Evolutionary conservation across 2,797 vertebrate species (phyloP), one percentile per base, ranked within the genome.

Genomic region (Cercopithecus hamlyni): DNA sequence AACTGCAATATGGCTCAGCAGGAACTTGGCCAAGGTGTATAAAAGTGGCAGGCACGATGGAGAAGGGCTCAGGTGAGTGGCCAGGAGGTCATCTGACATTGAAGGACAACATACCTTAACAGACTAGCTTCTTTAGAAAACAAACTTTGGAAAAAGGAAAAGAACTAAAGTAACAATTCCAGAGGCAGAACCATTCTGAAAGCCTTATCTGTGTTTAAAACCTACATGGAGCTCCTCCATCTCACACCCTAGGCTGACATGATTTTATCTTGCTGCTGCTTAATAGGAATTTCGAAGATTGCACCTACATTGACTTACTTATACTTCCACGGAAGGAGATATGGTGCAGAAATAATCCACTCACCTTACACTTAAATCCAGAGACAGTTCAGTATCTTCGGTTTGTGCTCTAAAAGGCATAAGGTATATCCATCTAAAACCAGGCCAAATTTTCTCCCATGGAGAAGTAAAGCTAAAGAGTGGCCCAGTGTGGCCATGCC

Each of bases 401-500:
- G 24, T 70, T 94, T 93, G 30, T 43, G 72, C 57, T 96, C 50
- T n/a, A 61, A 92, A 97, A 96, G 58, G n/a, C 87, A 93, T 79
- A 61, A 97, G 61, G 48, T 76, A 12, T 27, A 45, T 72, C 55
- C 52, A n/a, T 58, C 52, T 82, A 92, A 88, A 95, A 75, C 27
- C 11, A 67, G 52, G 67, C 33, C 15, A 93, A 22, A 85, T 48
- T 90, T n/a, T 90, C 58, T 26, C 30, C 10, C 5, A 39, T 45
- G 45, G 48, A 77, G 45, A 95, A 82, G 39, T 39, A 76, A 94
- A 89, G 33, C 55, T 67, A 52, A 50, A 80, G 24, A 48, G 10
- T 39, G 33, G 26, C 30, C 36, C 2, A 57, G 20, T 17, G 12
- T 27, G 22, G 19, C 13, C 52, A 11, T 88, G 43, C 10, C n/a